Evolutionary conservation across 1,140 invertebrate species (phyloP).

Genomic region (Oreohelix idahoensis): DNA sequence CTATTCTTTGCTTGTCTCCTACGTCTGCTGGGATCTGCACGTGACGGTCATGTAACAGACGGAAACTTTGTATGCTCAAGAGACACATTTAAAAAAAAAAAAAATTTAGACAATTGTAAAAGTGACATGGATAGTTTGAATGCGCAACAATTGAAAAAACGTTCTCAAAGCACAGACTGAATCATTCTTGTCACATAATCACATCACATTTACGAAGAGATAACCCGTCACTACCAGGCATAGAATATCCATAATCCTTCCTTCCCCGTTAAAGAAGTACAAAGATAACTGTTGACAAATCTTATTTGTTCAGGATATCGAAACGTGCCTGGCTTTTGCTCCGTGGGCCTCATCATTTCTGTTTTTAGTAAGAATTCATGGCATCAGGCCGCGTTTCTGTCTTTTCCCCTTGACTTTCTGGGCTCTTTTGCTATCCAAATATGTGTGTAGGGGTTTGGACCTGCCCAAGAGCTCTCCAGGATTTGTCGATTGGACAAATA

Average conservation of each 20-base stretch:
- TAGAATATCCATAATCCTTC: neutral
- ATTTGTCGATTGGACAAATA: conserved; percentile 2
- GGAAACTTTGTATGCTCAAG: too few relatives aligned
- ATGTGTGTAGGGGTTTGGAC: neutral
- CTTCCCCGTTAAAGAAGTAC: neutral
- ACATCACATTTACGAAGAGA: too few relatives aligned
- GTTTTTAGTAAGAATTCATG: neutral
- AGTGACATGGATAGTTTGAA: too few relatives aligned
- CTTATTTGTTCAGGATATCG: neutral
- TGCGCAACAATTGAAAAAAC: too few relatives aligned
- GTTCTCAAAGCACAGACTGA: too few relatives aligned
- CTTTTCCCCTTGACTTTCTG: neutral
- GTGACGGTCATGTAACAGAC: too few relatives aligned
- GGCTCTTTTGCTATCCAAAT: neutral
- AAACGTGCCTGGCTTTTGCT: neutral
- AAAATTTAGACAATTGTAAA: too few relatives aligned
- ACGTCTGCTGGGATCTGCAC: too few relatives aligned
- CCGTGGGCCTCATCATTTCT: neutral
- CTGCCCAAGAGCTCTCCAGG: neutral
- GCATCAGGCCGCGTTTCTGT: too few relatives aligned
- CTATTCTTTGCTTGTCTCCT: too few relatives aligned
- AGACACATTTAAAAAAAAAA: too few relatives aligned
- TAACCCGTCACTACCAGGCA: neutral
- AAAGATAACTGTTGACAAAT: neutral
- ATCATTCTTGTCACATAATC: too few relatives aligned